These are phyloP conservation scores for Motacilla alba DNA, from an alignment of 2,113 vertebrate genomes.

Conservation along the genomic window DNA sequence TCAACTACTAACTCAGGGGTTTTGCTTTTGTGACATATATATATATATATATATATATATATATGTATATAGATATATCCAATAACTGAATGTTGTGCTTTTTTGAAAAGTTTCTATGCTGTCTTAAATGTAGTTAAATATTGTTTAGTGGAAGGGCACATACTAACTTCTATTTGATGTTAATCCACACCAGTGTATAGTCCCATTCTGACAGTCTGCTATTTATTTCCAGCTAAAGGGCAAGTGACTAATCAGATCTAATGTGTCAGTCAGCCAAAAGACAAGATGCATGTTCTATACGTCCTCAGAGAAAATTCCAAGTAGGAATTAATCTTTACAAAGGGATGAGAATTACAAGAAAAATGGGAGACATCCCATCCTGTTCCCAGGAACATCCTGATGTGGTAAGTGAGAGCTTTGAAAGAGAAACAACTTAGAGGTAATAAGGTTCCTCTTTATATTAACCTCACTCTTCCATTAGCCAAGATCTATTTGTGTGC, in stretches of 20 bases:
- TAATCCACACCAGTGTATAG: neutral
- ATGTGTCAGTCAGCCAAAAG: neutral
- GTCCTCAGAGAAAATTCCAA: neutral
- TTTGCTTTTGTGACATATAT: neutral
- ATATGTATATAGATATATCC: neutral
- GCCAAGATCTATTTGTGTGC: neutral
- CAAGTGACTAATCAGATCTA: neutral
- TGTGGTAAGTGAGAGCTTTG: neutral
- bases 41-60: neutral
- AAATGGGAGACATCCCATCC: neutral
- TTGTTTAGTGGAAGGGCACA: neutral
- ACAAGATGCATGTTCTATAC: neutral
- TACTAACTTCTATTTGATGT: neutral
- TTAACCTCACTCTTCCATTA: conserved; percentile 18
- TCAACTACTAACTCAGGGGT: neutral
- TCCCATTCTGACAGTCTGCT: neutral
- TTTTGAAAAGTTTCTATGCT: neutral
- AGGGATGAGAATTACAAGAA: neutral
- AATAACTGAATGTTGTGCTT: neutral
- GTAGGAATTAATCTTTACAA: neutral
- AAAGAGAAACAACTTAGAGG: neutral
- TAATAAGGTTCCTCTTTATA: conserved; percentile 12
- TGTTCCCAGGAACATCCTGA: neutral
- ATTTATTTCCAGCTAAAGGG: neutral
- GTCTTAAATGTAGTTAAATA: neutral